Conservation (phyloP, 2,797 vertebrate genomes). For the Novumbra hubbsi region DNA sequence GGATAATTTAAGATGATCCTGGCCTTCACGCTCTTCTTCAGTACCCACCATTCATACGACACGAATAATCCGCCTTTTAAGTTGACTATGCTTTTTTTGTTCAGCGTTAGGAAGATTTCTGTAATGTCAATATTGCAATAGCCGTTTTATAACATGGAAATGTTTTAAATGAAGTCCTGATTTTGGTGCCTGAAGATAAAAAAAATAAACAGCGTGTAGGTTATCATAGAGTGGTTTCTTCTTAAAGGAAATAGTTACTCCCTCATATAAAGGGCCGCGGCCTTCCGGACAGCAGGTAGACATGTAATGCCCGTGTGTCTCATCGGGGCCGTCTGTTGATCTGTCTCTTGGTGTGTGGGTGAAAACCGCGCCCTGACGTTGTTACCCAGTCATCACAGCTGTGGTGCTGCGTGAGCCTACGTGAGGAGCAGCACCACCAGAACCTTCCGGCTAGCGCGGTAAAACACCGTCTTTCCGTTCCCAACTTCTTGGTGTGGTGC, state of each 20-base stretch:
- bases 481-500: not conserved
- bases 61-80: not conserved
- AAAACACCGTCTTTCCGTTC: not conserved
- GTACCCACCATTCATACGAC: constrained; percentile 3
- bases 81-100: not conserved
- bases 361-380: constrained; percentile 33
- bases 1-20: constrained; percentile 37
- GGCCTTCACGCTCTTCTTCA: not conserved
- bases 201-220: not conserved
- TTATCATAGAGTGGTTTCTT: constrained; percentile 14
- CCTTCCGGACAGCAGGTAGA: constrained; percentile 52
- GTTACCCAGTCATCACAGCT: not conserved
- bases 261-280: constrained; percentile 49
- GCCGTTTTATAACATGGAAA: not conserved
- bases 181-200: constrained; percentile 28
- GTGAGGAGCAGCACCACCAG: not conserved
- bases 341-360: constrained; percentile 17
- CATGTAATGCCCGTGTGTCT: constrained; percentile 55
- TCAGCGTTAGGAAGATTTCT: not conserved
- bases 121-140: not conserved
- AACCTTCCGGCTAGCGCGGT: constrained; percentile 4
- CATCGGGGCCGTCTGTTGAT: constrained; percentile 31
- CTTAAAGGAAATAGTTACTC: constrained; percentile 42
- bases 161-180: constrained; percentile 45
- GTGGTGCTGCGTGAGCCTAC: not conserved